Percentiles rank a stretch among this genome's conserved stretches.
Evolutionary conservation across 2,113 vertebrate species (phyloP).

Genomic region (Octodon degus): DNA sequence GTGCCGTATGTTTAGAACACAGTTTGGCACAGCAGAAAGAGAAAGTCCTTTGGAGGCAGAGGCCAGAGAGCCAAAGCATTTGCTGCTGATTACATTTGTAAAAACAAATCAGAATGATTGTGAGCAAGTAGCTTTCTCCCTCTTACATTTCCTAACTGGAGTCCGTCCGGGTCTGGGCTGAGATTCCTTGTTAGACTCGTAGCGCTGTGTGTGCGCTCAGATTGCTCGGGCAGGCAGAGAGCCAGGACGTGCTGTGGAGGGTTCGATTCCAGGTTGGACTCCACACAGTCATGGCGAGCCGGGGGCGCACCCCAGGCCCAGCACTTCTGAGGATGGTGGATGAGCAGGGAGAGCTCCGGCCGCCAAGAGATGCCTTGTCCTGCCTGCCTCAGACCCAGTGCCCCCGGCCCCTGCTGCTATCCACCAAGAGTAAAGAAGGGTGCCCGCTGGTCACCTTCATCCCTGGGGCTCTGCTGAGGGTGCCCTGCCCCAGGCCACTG

Average conservation of each 20-base stretch:
- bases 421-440: background rate
- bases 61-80: background rate
- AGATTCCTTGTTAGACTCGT: background rate
- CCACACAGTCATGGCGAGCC: fast-evolving
- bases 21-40: background rate
- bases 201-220: background rate
- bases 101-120: background rate
- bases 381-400: background rate
- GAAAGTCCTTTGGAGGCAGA: background rate
- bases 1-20: background rate
- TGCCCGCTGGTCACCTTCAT: background rate
- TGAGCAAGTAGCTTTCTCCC: background rate
- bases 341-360: background rate
- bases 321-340: background rate
- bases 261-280: background rate
- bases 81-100: background rate
- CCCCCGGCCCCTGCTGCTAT: background rate
- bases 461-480: background rate
- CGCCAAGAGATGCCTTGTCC: background rate
- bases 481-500: background rate
- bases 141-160: background rate
- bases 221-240: background rate
- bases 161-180: background rate
- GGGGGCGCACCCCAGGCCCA: background rate
- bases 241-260: background rate